phyloP scores from a whole-genome alignment of 2,113 vertebrate species.

The Telmatochromis brachygnathus region DNA sequence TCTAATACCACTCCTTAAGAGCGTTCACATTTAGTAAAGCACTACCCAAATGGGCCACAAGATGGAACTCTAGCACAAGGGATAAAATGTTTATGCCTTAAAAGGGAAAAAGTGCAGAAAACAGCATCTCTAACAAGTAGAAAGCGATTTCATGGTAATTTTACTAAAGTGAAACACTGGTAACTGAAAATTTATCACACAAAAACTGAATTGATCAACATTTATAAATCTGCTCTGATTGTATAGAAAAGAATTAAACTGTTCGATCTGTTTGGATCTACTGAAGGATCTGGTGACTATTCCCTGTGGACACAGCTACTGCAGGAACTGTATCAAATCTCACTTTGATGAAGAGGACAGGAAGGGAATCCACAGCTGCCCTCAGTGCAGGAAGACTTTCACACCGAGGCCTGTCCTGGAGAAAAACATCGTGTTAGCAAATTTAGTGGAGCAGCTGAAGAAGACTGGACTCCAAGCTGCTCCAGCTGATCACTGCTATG shows the following conservation, averaged over 20 bases:
- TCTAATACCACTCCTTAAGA: background rate
- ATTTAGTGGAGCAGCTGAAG: background rate
- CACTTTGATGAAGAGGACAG: background rate
- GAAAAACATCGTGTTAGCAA: rapidly evolving
- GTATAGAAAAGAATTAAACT: background rate
- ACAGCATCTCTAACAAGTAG: background rate
- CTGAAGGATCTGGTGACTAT: background rate
- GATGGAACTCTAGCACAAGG: background rate
- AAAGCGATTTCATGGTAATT: rapidly evolving
- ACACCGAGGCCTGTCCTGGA: rapidly evolving
- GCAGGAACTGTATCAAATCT: rapidly evolving
- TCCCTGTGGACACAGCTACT: background rate
- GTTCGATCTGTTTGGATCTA: background rate
- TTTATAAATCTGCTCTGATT: background rate
- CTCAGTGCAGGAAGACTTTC: background rate
- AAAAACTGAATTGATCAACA: background rate
- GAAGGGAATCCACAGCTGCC: background rate
- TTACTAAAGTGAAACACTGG: background rate
- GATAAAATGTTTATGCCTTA: background rate
- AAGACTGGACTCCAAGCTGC: background rate
- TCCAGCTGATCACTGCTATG: background rate
- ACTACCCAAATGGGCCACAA: background rate
- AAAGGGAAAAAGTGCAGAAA: background rate
- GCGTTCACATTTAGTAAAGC: background rate
- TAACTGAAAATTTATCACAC: background rate